Base-by-base conservation (phyloP, 2,113 vertebrate species). In the Mesoclemmys tuberculata region DNA sequence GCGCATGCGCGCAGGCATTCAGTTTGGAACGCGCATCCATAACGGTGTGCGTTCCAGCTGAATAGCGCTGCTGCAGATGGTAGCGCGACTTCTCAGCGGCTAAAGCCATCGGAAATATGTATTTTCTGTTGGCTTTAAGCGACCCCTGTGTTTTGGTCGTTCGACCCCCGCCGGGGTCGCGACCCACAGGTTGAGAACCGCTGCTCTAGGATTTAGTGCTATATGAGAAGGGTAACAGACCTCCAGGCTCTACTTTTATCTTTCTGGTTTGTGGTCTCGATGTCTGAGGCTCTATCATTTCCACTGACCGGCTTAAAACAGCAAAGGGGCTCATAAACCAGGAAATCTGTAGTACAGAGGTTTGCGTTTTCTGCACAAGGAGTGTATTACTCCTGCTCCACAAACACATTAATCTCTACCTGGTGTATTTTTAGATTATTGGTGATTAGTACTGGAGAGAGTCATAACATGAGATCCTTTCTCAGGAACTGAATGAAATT, bases 331-430 rank as follows among this genome's bases (percentile, higher is more conserved):
- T 29, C 9, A 22, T 16, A 10, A 44, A 14, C 38, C 80, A 44
- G 74, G 5, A 75, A 46, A 41, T 26, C 12, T 12, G 38, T 22
- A 75, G 22, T 56, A 29, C 52, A 82, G 14, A 19, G 54, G 8
- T 38, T 82, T 41, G 24, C 44, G n/a, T 82, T 44, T 82, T 19
- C 80, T 19, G 38, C 84, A 74, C 46, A 22, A 27, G 22, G 10
- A 1, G 0, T 21, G 22, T 41, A 26, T 26, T 4, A 2, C 29
- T 0, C 0, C 35, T 26, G 35, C 77, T 16, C 55, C 24, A 3
- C 0, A 1, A 46, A 4, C 9, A 11, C 19, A 71, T 38, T 6
- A 4, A 10, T 19, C 41, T 75, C 31, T 8, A 8, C 41, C 22
- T 75, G 38, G 74, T 46, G 8, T 54, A 4, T 38, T 21, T 75